phyloP scores from a whole-genome alignment of 2,888 invertebrate species.

The Itoplectis maculator region DNA sequence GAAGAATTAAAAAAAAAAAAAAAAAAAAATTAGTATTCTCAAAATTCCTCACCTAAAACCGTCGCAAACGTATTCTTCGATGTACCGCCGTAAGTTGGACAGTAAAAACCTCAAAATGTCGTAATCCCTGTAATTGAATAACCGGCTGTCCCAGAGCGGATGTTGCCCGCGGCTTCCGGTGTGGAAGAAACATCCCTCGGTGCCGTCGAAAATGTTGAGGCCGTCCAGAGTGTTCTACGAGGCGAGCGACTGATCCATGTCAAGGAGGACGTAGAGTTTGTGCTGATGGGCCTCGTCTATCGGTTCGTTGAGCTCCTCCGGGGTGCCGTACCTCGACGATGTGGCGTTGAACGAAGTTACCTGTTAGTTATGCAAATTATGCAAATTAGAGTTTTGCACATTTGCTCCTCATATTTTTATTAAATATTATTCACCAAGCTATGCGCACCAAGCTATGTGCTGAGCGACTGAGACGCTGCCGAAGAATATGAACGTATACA shows the following conservation, averaged over 20 bases:
- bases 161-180: constrained; percentile 95
- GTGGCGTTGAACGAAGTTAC: constrained; percentile 83
- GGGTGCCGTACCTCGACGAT: constrained; percentile 94
- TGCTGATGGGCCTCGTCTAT: constrained; percentile 96
- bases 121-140: constrained; percentile 97
- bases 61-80: constrained; percentile 98
- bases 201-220: constrained; percentile 98
- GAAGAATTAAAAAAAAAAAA: no score
- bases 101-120: constrained; percentile 98
- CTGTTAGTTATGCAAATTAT: constrained; percentile 70
- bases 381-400: no score
- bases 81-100: constrained; percentile 98
- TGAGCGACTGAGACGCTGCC: no score
- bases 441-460: no score
- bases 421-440: no score
- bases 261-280: constrained; percentile 95
- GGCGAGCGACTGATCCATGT: constrained; percentile 99
- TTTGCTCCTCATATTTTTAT: no score
- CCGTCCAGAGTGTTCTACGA: constrained; percentile 99
- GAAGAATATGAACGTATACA: no score
- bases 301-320: constrained; percentile 97
- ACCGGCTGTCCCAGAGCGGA: constrained; percentile 97
- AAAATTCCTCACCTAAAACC: constrained; percentile 91
- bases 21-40: no score
- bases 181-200: constrained; percentile 97